Conservation (phyloP, 2,888 invertebrate genomes). For the Anodontia alba region DNA sequence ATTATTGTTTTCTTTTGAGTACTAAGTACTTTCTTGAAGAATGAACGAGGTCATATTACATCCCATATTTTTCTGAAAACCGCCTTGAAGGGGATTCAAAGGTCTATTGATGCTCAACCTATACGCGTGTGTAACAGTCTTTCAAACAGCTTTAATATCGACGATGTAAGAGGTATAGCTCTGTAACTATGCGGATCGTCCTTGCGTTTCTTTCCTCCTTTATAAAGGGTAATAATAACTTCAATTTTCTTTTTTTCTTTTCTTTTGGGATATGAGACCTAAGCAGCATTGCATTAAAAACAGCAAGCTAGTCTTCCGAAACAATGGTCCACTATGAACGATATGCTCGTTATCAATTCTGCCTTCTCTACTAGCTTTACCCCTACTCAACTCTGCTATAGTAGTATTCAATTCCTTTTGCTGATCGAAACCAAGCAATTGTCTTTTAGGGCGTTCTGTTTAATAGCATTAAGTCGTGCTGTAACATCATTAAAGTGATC, state of each 20-base stretch:
- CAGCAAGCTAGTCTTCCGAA: background rate
- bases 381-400: background rate
- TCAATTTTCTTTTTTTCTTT: constrained; percentile 9
- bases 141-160: constrained; percentile 15
- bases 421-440: background rate
- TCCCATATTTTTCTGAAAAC: constrained; percentile 20
- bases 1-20: constrained; percentile 12
- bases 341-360: background rate
- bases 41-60: constrained; percentile 17
- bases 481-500: background rate
- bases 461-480: background rate
- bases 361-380: background rate
- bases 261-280: background rate
- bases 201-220: constrained; percentile 17
- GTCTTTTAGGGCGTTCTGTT: background rate
- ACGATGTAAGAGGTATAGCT: constrained; percentile 11
- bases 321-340: background rate
- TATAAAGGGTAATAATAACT: background rate
- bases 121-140: background rate
- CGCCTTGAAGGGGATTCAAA: constrained; percentile 13
- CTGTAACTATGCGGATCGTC: constrained; percentile 17
- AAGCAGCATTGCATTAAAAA: background rate
- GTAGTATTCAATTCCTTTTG: background rate
- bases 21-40: constrained; percentile 4
- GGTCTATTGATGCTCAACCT: background rate